Evolutionary conservation across 2,888 invertebrate genomes (phyloP), one percentile per base, ranked within the genome.

Genomic region (Eristalis intricaria): DNA sequence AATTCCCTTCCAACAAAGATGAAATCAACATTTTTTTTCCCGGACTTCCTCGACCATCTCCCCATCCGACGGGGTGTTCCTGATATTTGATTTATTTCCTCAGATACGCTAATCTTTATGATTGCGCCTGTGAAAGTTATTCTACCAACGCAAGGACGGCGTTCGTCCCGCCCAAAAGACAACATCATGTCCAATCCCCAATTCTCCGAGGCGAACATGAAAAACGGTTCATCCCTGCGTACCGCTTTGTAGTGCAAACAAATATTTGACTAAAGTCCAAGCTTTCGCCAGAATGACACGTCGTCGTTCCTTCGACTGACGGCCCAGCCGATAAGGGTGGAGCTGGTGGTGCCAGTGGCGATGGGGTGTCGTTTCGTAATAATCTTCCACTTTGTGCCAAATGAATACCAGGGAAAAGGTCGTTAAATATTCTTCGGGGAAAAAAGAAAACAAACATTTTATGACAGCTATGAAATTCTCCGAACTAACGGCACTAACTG

Each of bases 401-500:
- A 65, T 43, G 60, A 70, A 71, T 23, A 26, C 10, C 0, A 22
- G 11, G 26, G 2, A 1, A 15, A 68, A 35, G n/a, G 71, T 74
- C 75, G 75, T 84, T 71, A 80, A 75, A 40, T 66, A 61, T 80
- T 75, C 60, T 26, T 75, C 23, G 50, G 50, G 29, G 2, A 15
- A 43, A 43, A 8, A 19, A 50, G 19, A 50, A 50, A n/a, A 35
- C 60, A 29, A 70, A 50, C 63, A 61, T 73, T 85, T 85, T 81
- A 81, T 77, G 77, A 63, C 69, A 8, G 38, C 73, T 58, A 60
- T 76, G 61, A 73, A 81, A 76, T 43, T 73, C 50, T 32, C n/a
- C 10, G 11, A 76, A 61, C 29, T 43, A 56, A 58, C 69, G 40
- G 61, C 64, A 29, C 50, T 60, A 66, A 32, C 40, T 23, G 26